Conservation (phyloP, 2,113 vertebrate genomes). For the Eolophus roseicapilla region DNA sequence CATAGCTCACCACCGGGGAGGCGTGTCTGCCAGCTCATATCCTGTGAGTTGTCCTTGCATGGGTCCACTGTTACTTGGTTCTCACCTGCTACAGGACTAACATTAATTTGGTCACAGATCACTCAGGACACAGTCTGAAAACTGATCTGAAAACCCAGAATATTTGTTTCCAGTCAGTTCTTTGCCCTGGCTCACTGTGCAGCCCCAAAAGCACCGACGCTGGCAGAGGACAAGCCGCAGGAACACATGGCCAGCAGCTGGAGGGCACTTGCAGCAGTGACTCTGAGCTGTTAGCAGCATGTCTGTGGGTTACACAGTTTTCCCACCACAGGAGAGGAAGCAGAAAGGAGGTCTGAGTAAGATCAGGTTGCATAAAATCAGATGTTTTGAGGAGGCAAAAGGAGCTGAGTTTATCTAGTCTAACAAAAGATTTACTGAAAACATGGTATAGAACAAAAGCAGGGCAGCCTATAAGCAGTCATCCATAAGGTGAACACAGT, state of each 20-base stretch:
- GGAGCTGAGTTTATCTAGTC: neutral
- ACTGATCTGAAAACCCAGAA: neutral
- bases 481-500: neutral
- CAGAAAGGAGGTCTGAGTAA: neutral
- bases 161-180: neutral
- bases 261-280: neutral
- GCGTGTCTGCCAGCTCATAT: accelerated
- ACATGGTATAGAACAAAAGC: neutral
- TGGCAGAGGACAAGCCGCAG: neutral
- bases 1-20: accelerated
- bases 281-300: neutral
- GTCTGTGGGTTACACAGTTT: neutral
- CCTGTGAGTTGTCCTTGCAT: neutral
- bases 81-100: neutral
- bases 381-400: neutral
- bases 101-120: neutral
- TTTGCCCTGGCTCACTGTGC: neutral
- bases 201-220: neutral
- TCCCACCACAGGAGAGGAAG: neutral
- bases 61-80: neutral
- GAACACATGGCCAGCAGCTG: neutral
- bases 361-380: neutral
- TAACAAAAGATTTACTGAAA: neutral
- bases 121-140: neutral
- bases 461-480: neutral